Percentiles rank a stretch among this genome's conserved stretches.
These are phyloP conservation scores for Chaetoderma sp. DNA, from an alignment of 2,888 invertebrate genomes.

Conservation along the genomic window DNA sequence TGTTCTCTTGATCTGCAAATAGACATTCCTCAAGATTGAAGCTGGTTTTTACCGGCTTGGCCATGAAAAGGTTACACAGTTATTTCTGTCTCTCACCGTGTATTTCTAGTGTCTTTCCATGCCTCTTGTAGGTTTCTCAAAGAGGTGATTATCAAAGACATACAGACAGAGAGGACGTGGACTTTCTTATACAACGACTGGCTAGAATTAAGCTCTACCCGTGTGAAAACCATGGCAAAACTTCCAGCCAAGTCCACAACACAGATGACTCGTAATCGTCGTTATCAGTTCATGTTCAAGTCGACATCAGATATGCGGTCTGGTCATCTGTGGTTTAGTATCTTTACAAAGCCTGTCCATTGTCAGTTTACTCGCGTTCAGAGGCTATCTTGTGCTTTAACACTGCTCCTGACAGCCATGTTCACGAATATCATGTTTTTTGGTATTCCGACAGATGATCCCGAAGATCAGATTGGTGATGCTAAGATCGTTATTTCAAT, in stretches of 20 bases:
- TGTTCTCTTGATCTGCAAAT: too few species aligned
- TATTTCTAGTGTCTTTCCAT: too few species aligned
- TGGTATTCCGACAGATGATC: slow-evolving; percentile 51
- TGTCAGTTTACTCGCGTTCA: slow-evolving; percentile 61
- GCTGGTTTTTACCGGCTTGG: too few species aligned
- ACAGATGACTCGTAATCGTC: slow-evolving; percentile 27
- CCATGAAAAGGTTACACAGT: too few species aligned
- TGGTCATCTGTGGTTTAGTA: slow-evolving; percentile 64
- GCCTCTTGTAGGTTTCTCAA: slow-evolving; percentile 51
- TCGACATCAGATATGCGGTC: slow-evolving; percentile 50
- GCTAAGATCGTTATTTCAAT: slow-evolving; percentile 40
- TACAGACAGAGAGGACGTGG: slow-evolving; percentile 50
- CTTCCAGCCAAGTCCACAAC: slow-evolving; percentile 37
- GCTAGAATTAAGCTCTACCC: slow-evolving; percentile 48
- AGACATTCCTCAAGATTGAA: too few species aligned
- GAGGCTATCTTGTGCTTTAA: slow-evolving; percentile 60
- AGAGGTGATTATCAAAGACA: slow-evolving; percentile 49
- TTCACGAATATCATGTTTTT: slow-evolving; percentile 63
- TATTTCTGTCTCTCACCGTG: too few species aligned
- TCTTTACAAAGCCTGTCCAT: slow-evolving; percentile 55
- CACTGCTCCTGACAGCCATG: slow-evolving; percentile 58
- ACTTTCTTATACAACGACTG: slow-evolving; percentile 55
- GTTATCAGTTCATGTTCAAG: slow-evolving; percentile 45
- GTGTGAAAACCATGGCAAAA: slow-evolving; percentile 33
- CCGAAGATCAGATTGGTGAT: slow-evolving; percentile 40